Percentiles rank a stretch among this genome's conserved stretches.
phyloP scores from a whole-genome alignment of 2,888 invertebrate species.

The Coleophora flavipennella region DNA sequence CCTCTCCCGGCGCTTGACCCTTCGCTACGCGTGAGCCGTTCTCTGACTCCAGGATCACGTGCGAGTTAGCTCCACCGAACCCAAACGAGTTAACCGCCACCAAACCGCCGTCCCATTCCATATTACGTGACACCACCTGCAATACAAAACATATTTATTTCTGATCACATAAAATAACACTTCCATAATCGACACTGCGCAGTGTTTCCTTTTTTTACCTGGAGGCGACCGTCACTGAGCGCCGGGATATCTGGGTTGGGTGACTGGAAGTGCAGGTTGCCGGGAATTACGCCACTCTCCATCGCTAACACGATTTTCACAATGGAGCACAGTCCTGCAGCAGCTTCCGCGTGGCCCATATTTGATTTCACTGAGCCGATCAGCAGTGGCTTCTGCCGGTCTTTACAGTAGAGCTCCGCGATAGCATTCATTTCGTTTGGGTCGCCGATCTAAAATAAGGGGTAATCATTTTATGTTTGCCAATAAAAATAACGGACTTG shows the following conservation, averaged over 20 bases:
- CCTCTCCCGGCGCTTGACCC: constrained; percentile 33
- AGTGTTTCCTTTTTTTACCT: constrained; percentile 60
- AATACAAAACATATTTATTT: background rate
- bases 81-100: constrained; percentile 97
- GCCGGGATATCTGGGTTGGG: constrained; percentile 95
- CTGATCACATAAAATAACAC: no score
- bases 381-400: constrained; percentile 83
- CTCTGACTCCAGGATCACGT: constrained; percentile 87
- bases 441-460: constrained; percentile 83
- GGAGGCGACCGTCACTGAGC: constrained; percentile 89
- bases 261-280: constrained; percentile 88
- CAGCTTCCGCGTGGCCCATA: constrained; percentile 98
- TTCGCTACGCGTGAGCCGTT: constrained; percentile 59
- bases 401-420: constrained; percentile 90
- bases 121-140: constrained; percentile 85
- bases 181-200: no score
- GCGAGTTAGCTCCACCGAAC: constrained; percentile 98
- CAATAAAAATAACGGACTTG: no score
- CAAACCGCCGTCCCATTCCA: constrained; percentile 90
- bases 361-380: constrained; percentile 98
- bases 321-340: constrained; percentile 90
- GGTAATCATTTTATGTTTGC: no score
- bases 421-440: constrained; percentile 98
- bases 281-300: constrained; percentile 91
- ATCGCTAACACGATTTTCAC: constrained; percentile 93